Evolutionary conservation across 2,888 invertebrate species (phyloP), one percentile per base, ranked within the genome.

Genomic region (Myopa testacea): DNA sequence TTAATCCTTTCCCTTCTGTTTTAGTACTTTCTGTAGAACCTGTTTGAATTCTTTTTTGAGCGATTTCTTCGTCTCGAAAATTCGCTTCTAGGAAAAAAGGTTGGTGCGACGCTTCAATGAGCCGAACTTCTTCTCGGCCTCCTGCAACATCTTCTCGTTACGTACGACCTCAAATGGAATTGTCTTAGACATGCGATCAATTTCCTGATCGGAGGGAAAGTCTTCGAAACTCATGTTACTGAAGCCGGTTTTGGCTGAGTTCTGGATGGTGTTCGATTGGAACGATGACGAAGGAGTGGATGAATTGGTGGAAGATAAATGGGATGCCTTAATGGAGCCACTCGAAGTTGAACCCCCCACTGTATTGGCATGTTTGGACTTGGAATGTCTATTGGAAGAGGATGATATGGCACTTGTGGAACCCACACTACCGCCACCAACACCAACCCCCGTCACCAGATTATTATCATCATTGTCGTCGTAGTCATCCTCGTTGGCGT

Each of bases 201-300:
- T 87, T 79, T 91, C 91, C 83, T 93, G 93, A 83, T 93, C 93
- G 40, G 92, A 93, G 3, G 93, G 92, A 84, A 93, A 93, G 87
- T 94, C 94, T 85, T 94, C 94, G 83, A 94, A 94, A 84, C 94
- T 94, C 93, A 94, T 92, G 83, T 94, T 94, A 83, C 93, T 93
- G 84, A 94, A 93, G 5, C 93, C 93, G 10, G 91, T 91, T 80
- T 91, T 90, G 40, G 86, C 84, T 3, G 88, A 87, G 79, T 86
- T 88, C 76, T 88, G 88, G 80, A 89, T 89, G 34, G 87, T 87
- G 78, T 89, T 89, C 6, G 89, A 89, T 75, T 88, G 88, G 77
- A 89, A 88, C 73, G 80, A 78, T n/a, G 80, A 79, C 68, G 82
- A 79, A 0, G 80, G 52, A 4, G 75, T 37, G 58, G 78, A 55